Evolutionary conservation across 1,140 invertebrate species (phyloP).

Genomic region (Lepidostoma basale): DNA sequence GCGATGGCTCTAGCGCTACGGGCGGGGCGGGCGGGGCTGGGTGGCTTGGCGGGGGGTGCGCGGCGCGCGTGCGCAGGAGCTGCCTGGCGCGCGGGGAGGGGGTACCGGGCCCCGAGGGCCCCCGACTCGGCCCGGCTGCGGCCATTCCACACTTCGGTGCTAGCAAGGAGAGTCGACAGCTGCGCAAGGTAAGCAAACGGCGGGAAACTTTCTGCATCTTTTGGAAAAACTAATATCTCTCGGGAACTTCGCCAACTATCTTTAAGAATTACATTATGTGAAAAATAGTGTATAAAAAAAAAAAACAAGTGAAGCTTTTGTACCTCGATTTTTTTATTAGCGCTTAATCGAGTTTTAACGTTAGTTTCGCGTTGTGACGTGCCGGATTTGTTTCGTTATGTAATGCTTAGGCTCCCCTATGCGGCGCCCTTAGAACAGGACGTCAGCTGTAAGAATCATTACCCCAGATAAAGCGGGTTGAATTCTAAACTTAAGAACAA

Average conservation of each 20-base stretch:
- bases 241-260: constrained; percentile 4
- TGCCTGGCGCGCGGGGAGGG: background rate
- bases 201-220: constrained; percentile 6
- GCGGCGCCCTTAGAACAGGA: no score
- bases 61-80: background rate
- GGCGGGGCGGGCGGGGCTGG: background rate
- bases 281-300: background rate
- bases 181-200: constrained; percentile 33
- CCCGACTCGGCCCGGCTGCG: background rate
- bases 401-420: no score
- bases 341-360: background rate
- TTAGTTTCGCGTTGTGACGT: constrained; percentile 1
- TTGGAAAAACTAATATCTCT: background rate
- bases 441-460: no score
- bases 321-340: background rate
- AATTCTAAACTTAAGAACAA: no score
- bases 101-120: background rate
- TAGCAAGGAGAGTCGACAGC: constrained; percentile 34
- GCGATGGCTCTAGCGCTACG: background rate
- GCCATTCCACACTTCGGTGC: constrained; percentile 41
- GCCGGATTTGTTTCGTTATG: constrained; percentile 3
- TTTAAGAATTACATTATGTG: background rate
- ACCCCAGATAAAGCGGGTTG: no score
- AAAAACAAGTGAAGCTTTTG: constrained; percentile 2
- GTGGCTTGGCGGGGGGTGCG: background rate